Evolutionary conservation across 2,888 invertebrate species (phyloP), one percentile per base, ranked within the genome.

Genomic region (Orthosia gothica): DNA sequence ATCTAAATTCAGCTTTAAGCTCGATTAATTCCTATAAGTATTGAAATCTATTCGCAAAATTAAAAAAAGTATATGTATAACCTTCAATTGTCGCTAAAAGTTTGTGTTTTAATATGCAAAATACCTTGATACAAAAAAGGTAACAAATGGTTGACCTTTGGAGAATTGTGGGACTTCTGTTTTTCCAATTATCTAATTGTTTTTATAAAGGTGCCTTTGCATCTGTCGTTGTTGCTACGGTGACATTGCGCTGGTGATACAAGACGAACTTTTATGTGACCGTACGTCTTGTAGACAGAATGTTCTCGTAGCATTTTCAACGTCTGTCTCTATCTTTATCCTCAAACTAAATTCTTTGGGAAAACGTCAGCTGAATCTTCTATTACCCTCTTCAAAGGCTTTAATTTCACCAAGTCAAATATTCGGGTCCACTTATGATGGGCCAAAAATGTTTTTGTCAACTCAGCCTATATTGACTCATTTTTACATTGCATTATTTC

Each of bases 51-150:
- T 74, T 67, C 47, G n/a, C 47, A 74, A 59, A 59, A 59, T 13
- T 18, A 59, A 47, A 16, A 11, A 75, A 62, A 32, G 3, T 52
- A 76, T 62, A 32, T 69, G 55, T 1, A 0, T 52, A 76, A 59
- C 63, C 63, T 49, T 70, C n/a, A 49, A 47, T 0, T n/a, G 3
- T 54, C 26, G 2, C 58, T 16, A 16, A 20, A 18, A 5, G 23
- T 26, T 26, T 26, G 26, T 26, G 26, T 74, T 54, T 58, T 26
- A 49, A 67, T 61, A 50, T 40, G 13, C 11, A 26, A 7, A 50
- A 55, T 32, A 49, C 52, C 12, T 40, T 23, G 13, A 23, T 23
- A 52, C 18, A 50, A 75, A 65, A 74, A 61, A 45, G 20, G 12
- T 32, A 7, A 57, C 16, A 32, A 63, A 32, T n/a, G 23, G 11